A percentile compares a stretch with the other conserved stretches of the same genome.
Evolutionary conservation across 2,888 invertebrate genomes (phyloP).

Genomic region (Rhamnusium bicolor): DNA sequence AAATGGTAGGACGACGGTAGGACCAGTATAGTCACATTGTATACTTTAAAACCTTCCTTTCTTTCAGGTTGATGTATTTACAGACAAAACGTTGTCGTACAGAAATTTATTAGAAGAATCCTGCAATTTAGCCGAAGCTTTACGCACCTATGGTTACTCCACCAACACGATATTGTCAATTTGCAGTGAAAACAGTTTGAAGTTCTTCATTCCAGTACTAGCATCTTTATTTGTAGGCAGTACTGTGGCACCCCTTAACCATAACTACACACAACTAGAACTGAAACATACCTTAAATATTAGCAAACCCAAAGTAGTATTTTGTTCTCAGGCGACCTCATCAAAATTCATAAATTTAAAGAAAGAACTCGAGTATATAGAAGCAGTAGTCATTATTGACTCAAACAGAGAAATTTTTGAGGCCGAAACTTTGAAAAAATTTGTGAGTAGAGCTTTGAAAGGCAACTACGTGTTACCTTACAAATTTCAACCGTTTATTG

Average conservation of each 20-base stretch:
- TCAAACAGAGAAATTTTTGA: conserved; percentile 16
- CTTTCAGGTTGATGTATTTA: conserved; percentile 56
- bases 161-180: conserved; percentile 55
- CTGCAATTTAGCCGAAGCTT: conserved; percentile 55
- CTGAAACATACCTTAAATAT: conserved; percentile 75
- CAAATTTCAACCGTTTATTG: conserved; percentile 41
- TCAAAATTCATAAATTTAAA: conserved; percentile 74
- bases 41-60: too few species aligned
- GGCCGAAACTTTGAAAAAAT: conserved; percentile 35
- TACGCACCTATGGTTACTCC: conserved; percentile 52
- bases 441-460: conserved; percentile 27
- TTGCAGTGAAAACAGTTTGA: conserved; percentile 58
- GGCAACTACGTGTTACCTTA: conserved; percentile 28
- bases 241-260: conserved; percentile 56
- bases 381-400: conserved; percentile 75
- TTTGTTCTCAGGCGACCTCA: conserved; percentile 76
- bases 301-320: conserved; percentile 78
- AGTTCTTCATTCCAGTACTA: conserved; percentile 58
- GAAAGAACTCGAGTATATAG: conserved; percentile 59
- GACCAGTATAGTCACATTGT: too few species aligned
- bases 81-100: conserved; percentile 53
- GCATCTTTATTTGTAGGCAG: conserved; percentile 58
- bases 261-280: conserved; percentile 56
- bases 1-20: too few species aligned
- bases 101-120: conserved; percentile 51